Evolutionary conservation across 2,797 vertebrate genomes (phyloP).

Genomic region (Delichon dasypus): DNA sequence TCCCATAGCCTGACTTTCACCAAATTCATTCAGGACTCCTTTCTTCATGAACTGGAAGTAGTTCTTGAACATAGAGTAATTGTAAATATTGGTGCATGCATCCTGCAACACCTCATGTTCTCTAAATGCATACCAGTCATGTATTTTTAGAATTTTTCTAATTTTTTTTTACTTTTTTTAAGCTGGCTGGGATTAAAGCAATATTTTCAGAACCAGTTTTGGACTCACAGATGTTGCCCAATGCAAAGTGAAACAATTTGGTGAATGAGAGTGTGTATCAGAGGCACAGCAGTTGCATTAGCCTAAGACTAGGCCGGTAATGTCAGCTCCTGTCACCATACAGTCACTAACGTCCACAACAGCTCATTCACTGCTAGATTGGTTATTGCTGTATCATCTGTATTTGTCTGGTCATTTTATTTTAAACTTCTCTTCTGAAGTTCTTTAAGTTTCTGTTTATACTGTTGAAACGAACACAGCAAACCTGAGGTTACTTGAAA

Average conservation of each 20-base stretch:
- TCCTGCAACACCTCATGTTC: not conserved
- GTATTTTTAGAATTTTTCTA: accelerated
- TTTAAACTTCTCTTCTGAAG: not conserved
- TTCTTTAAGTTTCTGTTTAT: not conserved
- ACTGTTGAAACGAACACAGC: not conserved
- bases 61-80: not conserved
- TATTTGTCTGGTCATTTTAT: not conserved
- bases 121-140: not conserved
- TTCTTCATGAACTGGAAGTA: not conserved
- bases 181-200: not conserved
- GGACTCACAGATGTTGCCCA: not conserved
- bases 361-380: not conserved
- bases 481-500: not conserved
- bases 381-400: not conserved
- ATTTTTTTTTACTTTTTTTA: not conserved
- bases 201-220: not conserved
- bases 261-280: not conserved
- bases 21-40: not conserved
- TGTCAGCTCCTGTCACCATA: not conserved
- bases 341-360: not conserved
- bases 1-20: not conserved
- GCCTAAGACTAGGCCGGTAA: not conserved
- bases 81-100: not conserved
- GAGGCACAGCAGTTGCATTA: accelerated
- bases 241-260: not conserved